Evolutionary conservation across 1,140 invertebrate species (phyloP).

Genomic region (Drosophila pseudoananassae): DNA sequence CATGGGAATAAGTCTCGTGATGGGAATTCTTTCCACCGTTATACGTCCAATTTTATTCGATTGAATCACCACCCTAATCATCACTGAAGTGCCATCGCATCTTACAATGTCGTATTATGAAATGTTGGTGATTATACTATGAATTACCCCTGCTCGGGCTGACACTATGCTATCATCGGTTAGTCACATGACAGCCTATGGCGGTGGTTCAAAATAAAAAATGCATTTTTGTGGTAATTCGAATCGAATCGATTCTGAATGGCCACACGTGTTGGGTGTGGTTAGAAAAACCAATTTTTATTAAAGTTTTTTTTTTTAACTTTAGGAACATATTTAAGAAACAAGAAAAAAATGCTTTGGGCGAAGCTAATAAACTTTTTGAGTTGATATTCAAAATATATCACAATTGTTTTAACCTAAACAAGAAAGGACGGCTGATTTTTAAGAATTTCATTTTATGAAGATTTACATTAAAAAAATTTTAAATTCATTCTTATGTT

Average conservation of each 20-base stretch:
- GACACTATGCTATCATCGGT: slow-evolving; percentile 36
- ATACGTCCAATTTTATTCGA: slow-evolving; percentile 38
- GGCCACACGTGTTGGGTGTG: slow-evolving; percentile 68
- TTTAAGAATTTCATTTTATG: too few species aligned
- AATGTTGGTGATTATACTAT: slow-evolving; percentile 57
- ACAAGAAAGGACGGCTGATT: too few species aligned
- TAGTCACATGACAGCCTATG: slow-evolving; percentile 39
- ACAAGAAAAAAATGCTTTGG: too few species aligned
- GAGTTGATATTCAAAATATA: too few species aligned
- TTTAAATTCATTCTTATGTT: too few species aligned
- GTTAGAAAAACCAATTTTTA: slow-evolving; percentile 51
- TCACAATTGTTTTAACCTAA: too few species aligned
- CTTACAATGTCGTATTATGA: slow-evolving; percentile 66
- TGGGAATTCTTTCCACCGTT: slow-evolving; percentile 6
- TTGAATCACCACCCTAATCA: slow-evolving; percentile 67
- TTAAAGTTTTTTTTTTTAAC: slow-evolving; percentile 3
- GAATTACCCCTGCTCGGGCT: slow-evolving; percentile 36
- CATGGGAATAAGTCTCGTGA: slow-evolving; percentile 45
- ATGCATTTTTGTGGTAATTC: slow-evolving; percentile 41
- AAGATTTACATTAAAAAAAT: too few species aligned
- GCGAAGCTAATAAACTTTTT: too few species aligned
- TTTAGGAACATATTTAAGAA: too few species aligned
- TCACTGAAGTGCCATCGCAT: slow-evolving; percentile 62
- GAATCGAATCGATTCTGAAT: slow-evolving; percentile 79
- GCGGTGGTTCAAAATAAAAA: slow-evolving; percentile 7